A percentile compares a stretch with the other conserved stretches of the same genome.
Conservation (phyloP, 2,113 vertebrate genomes). For the Odontophorus gujanensis region DNA sequence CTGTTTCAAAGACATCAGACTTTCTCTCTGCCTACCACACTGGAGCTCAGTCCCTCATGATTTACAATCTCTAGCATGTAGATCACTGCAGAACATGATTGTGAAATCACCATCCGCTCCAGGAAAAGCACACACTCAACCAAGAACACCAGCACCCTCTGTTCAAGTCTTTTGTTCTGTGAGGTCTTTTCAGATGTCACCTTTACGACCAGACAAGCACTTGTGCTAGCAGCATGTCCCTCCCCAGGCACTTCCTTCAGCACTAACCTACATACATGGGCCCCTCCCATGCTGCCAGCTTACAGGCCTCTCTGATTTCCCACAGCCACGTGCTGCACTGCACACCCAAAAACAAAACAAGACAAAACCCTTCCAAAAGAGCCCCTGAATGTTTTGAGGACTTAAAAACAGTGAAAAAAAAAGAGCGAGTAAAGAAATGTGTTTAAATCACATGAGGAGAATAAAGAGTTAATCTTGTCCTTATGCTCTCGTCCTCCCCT, state of each 20-base stretch:
- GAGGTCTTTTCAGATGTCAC: not conserved
- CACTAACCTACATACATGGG: fast-evolving
- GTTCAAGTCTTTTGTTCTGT: not conserved
- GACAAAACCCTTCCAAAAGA: not conserved
- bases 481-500: not conserved
- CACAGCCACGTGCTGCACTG: not conserved
- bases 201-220: not conserved
- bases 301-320: not conserved
- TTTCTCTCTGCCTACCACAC: not conserved
- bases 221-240: not conserved
- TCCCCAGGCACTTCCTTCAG: not conserved
- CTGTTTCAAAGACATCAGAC: not conserved
- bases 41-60: not conserved
- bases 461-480: not conserved
- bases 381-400: not conserved
- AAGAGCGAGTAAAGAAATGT: not conserved
- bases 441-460: not conserved
- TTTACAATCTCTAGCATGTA: not conserved
- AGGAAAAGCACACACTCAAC: not conserved
- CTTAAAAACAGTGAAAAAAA: not conserved
- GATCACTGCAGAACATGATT: not conserved
- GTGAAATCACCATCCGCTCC: not conserved
- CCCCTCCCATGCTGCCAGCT: not conserved
- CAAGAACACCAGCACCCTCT: not conserved
- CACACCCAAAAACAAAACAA: too few species aligned